These are phyloP conservation scores for Cephus spinipes DNA, from an alignment of 2,888 invertebrate species.

Conservation along the genomic window DNA sequence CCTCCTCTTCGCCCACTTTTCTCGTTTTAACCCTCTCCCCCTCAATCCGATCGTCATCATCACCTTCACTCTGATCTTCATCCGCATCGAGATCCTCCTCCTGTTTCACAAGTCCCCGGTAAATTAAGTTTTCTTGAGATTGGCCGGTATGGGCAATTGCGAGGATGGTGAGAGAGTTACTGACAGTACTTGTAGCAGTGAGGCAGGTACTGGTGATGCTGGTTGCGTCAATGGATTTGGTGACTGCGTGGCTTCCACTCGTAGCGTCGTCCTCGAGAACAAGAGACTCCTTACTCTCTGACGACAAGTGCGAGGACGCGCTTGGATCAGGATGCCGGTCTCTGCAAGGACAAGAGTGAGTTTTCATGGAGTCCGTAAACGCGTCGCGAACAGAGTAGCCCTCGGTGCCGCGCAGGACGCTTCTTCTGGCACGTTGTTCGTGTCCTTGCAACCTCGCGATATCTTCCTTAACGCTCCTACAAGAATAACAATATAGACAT, in stretches of 20 bases:
- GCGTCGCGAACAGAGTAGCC: not conserved
- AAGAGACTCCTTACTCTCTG: not conserved
- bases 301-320: not conserved
- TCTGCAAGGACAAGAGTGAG: slow-evolving; percentile 28
- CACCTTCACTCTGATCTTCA: not conserved
- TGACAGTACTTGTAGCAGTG: too few species aligned
- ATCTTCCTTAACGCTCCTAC: slow-evolving; percentile 7
- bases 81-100: not conserved
- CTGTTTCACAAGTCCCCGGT: not conserved
- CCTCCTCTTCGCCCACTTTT: not conserved
- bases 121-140: too few species aligned
- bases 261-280: not conserved
- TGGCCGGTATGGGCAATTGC: too few species aligned
- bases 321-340: not conserved
- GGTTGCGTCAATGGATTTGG: not conserved
- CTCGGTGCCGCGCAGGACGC: slow-evolving; percentile 2
- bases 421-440: not conserved
- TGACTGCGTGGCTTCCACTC: not conserved
- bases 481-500: slow-evolving; percentile 9
- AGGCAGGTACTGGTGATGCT: too few species aligned
- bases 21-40: not conserved
- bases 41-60: not conserved
- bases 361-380: slow-evolving; percentile 16
- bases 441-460: not conserved
- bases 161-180: too few species aligned